Evolutionary conservation across 2,888 invertebrate species (phyloP).

Genomic region (Dione juno): DNA sequence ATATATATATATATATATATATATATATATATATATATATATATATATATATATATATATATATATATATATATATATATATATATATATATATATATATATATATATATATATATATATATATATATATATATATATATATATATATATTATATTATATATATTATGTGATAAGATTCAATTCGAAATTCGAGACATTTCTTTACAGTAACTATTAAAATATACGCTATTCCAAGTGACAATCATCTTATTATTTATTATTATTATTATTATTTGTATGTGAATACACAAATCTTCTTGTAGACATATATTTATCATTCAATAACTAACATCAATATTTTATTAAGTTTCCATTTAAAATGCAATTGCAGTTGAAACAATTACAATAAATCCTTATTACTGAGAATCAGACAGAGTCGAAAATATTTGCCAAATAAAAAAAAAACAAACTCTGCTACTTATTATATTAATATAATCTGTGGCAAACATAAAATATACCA

Average conservation of each 20-base stretch:
- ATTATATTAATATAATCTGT: slow-evolving; percentile 4
- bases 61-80: too few species aligned
- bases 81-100: too few species aligned
- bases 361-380: neutral
- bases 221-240: slow-evolving; percentile 18
- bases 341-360: neutral
- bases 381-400: neutral
- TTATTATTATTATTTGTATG: slow-evolving; percentile 12
- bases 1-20: too few species aligned
- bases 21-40: too few species aligned
- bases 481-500: neutral
- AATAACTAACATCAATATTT: neutral
- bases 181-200: slow-evolving; percentile 7
- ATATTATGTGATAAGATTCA: too few species aligned
- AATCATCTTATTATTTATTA: slow-evolving; percentile 33
- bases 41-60: too few species aligned
- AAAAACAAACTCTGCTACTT: neutral
- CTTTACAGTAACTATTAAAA: slow-evolving; percentile 5
- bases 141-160: too few species aligned
- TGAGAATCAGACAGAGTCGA: neutral
- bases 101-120: too few species aligned
- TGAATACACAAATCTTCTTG: slow-evolving; percentile 5
- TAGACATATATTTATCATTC: neutral
- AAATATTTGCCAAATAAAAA: neutral
- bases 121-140: too few species aligned